Percentiles rank a stretch among this genome's conserved stretches.
Evolutionary conservation across 2,797 vertebrate genomes (phyloP).

Genomic region (Spinus pinus): DNA sequence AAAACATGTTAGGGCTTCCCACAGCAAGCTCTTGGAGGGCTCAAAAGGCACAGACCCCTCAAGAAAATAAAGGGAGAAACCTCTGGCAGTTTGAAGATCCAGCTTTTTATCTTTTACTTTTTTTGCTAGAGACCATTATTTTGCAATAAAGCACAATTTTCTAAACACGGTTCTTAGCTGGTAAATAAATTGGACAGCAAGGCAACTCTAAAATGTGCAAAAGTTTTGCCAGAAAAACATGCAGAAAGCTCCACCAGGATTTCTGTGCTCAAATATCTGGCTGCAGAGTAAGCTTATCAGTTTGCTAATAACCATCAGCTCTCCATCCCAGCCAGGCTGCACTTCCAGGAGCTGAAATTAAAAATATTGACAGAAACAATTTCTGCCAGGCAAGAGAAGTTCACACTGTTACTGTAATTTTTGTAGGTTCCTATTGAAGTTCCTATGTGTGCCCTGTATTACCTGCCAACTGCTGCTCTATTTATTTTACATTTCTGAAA

Average conservation of each 20-base stretch:
- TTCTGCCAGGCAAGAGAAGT: constrained; percentile 26
- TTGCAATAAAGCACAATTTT: background rate
- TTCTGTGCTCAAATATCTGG: background rate
- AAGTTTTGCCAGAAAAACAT: background rate
- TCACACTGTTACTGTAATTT: background rate
- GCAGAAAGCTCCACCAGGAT: background rate
- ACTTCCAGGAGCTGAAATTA: constrained; percentile 31
- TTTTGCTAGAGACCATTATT: background rate
- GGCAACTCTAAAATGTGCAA: background rate
- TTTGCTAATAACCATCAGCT: constrained; percentile 1
- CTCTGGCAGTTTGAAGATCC: background rate
- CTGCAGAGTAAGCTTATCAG: background rate
- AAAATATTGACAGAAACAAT: constrained; percentile 49
- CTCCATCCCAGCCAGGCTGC: background rate
- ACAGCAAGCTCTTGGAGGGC: background rate
- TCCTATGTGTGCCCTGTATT: background rate
- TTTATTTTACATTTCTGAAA: background rate
- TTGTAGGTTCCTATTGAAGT: background rate
- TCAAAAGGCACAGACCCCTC: background rate
- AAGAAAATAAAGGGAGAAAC: background rate
- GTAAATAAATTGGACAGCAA: background rate
- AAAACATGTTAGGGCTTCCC: background rate
- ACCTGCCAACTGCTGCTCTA: background rate
- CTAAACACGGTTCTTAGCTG: background rate
- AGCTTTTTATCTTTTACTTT: background rate